phyloP scores from a whole-genome alignment of 2,797 vertebrate genomes.

The Bovichtus diacanthus region DNA sequence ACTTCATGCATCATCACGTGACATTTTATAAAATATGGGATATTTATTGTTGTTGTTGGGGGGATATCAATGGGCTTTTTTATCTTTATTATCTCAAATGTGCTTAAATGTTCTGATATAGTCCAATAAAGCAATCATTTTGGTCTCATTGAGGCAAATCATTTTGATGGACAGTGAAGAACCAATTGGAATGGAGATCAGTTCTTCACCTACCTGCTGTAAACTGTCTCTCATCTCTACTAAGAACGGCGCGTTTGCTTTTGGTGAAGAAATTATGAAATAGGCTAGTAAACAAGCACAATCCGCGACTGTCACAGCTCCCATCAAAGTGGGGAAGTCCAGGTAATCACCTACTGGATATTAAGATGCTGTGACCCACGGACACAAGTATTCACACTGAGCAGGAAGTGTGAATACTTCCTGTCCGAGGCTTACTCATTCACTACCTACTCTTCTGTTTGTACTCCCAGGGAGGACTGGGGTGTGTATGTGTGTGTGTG shows the following conservation, averaged over 20 bases:
- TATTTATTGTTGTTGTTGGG: not conserved
- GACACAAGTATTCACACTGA: constrained; percentile 55
- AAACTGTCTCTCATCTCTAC: not conserved
- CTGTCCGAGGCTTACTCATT: constrained; percentile 51
- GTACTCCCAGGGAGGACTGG: constrained; percentile 2
- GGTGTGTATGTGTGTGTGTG: constrained; percentile 20
- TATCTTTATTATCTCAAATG: not conserved
- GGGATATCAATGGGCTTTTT: not conserved
- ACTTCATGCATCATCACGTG: not conserved
- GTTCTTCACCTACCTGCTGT: not conserved
- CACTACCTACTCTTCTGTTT: constrained; percentile 46
- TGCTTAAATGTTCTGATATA: not conserved
- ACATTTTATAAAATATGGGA: not conserved
- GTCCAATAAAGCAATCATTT: not conserved
- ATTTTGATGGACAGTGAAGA: not conserved
- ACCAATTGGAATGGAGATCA: not conserved
- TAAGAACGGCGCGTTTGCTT: not conserved
- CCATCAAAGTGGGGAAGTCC: constrained; percentile 3
- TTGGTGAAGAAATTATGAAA: not conserved
- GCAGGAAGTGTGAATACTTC: constrained; percentile 79
- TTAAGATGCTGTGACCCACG: constrained; percentile 12
- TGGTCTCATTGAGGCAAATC: not conserved
- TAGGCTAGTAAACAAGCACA: not conserved
- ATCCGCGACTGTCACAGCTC: not conserved
- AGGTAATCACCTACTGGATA: constrained; percentile 1